Evolutionary conservation across 1,140 invertebrate species (phyloP).

Genomic region (Psilanteris sp.): DNA sequence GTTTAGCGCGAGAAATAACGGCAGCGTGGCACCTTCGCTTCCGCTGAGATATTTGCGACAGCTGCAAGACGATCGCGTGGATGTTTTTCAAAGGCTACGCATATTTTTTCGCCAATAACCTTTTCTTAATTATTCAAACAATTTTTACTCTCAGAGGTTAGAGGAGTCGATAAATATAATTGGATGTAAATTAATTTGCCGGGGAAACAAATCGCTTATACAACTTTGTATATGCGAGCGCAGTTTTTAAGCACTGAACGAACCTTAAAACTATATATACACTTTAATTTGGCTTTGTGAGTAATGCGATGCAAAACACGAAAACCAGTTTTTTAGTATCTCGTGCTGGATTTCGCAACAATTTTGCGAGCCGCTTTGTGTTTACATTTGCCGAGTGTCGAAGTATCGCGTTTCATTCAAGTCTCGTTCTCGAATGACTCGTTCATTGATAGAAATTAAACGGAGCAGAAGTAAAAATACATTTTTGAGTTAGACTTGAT

Average conservation of each 20-base stretch:
- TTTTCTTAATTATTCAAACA: background rate
- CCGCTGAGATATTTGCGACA: slow-evolving; percentile 66
- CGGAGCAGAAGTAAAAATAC: slow-evolving; percentile 4
- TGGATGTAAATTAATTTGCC: too few relatives aligned
- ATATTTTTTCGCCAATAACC: slow-evolving; percentile 17
- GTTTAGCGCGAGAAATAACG: slow-evolving; percentile 64
- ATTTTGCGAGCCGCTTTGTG: slow-evolving; percentile 5
- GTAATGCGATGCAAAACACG: background rate
- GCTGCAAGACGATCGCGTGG: slow-evolving; percentile 71
- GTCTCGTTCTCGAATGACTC: slow-evolving; percentile 30
- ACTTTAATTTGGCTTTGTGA: too few relatives aligned
- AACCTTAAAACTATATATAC: too few relatives aligned
- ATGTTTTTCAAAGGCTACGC: slow-evolving; percentile 42
- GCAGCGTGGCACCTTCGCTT: slow-evolving; percentile 61
- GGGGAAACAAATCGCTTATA: too few relatives aligned
- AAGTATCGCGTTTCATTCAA: slow-evolving; percentile 31
- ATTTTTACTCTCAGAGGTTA: slow-evolving; percentile 3
- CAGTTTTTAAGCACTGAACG: too few relatives aligned
- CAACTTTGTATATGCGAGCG: too few relatives aligned
- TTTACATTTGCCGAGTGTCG: slow-evolving; percentile 28
- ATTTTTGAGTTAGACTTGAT: too few relatives aligned
- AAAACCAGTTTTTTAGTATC: slow-evolving; percentile 31
- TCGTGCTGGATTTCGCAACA: slow-evolving; percentile 10
- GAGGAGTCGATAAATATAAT: too few relatives aligned
- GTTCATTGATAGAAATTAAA: slow-evolving; percentile 26